Evolutionary conservation across 2,888 invertebrate species (phyloP), one percentile per base, ranked within the genome.

Genomic region (Tenodera sinensis): DNA sequence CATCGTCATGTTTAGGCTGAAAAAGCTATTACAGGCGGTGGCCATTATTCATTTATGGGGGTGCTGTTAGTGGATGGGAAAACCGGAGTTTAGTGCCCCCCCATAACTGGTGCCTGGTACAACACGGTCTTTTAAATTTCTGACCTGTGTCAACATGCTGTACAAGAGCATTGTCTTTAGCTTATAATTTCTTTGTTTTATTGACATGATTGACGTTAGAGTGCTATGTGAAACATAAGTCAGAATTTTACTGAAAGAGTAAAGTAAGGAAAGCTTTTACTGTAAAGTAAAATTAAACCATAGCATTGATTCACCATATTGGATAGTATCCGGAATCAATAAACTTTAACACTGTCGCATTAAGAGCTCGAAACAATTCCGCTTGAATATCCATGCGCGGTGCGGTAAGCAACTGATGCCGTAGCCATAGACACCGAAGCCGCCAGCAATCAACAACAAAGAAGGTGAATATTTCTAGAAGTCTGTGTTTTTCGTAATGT

Each of bases 351-450:
- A 71, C 54, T 71, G 54, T 71, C 54, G 54, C 54, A 71, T 71
- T 71, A 71, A 71, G 54, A 71, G 54, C 54, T 71, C 54, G 54
- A 71, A 71, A 71, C 54, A 71, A 71, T 71, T 71, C 54, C 54
- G 54, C 54, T 71, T 71, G 54, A 71, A 83, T 85, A 85, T 87
- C 42, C 87, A 87, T 87, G 89, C 88, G 90, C 90, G 89, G 82
- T 89, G 85, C 89, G 89, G 90, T 86, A 90, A 91, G 90, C 90
- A 90, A 91, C 90, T 90, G 91, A 91, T 91, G 91, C 91, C 90
- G 91, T 91, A 91, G 91, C 90, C 91, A 91, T 91, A 91, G 91
- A 90, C 90, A 90, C 90, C 90, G 89, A 90, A 90, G 89, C 89
- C 89, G 88, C 89, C 89, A 89, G 82, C 88, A 90, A 87, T 90